These are phyloP conservation scores for Parnassius orleans DNA, from an alignment of 2,888 invertebrate species.

Conservation along the genomic window DNA sequence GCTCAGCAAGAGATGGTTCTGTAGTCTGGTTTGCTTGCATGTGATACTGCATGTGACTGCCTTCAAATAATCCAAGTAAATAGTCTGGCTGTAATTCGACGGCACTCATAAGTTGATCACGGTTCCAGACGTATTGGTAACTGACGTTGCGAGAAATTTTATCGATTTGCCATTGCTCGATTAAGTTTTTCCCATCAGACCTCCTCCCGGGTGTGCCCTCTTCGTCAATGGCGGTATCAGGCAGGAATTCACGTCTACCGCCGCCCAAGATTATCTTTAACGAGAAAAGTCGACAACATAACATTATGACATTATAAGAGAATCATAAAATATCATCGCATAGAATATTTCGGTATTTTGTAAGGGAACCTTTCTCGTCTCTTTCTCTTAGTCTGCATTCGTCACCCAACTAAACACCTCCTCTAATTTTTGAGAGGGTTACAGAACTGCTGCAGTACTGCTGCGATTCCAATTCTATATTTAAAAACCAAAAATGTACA, in stretches of 20 bases:
- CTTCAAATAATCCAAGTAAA: conserved; percentile 83
- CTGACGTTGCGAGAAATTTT: conserved; percentile 57
- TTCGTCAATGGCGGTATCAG: conserved; percentile 74
- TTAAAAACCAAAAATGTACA: no score
- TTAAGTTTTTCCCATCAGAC: conserved; percentile 83
- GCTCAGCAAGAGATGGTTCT: conserved; percentile 71
- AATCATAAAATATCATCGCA: no score
- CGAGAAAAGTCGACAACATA: neutral
- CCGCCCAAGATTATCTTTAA: conserved; percentile 85
- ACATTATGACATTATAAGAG: no score
- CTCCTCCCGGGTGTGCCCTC: conserved; percentile 69
- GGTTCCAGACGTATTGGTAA: conserved; percentile 80
- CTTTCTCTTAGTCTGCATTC: no score
- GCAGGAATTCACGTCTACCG: conserved; percentile 84
- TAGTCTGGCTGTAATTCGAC: conserved; percentile 78
- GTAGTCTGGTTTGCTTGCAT: conserved; percentile 69
- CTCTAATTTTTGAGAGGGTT: no score
- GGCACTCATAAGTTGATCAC: conserved; percentile 72
- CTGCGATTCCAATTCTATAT: no score
- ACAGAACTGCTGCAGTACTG: no score
- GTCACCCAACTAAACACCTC: no score
- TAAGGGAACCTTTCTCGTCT: no score
- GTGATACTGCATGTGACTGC: conserved; percentile 84
- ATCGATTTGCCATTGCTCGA: conserved; percentile 82
- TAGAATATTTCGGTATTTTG: no score